These are phyloP conservation scores for Cotesia congregata DNA, from an alignment of 2,888 invertebrate species.

Conservation along the genomic window DNA sequence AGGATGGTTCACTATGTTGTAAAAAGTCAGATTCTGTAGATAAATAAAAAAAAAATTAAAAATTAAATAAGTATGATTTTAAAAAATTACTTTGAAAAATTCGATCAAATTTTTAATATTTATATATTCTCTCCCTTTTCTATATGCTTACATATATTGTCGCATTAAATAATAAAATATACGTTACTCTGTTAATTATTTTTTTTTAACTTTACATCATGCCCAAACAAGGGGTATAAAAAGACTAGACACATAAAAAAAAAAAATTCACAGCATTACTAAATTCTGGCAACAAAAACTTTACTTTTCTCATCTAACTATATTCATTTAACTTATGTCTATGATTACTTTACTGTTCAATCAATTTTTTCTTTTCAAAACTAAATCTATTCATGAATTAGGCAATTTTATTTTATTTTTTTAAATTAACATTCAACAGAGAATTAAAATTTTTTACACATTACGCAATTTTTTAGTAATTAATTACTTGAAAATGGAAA, in stretches of 20 bases:
- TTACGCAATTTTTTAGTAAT: conserved; percentile 39
- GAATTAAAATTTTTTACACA: conserved; percentile 26
- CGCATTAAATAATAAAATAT: conserved; percentile 55
- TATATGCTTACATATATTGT: conserved; percentile 57
- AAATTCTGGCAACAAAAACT: conserved; percentile 60
- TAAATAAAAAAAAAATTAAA: conserved; percentile 54
- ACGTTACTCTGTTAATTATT: conserved; percentile 46
- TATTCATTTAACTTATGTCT: conserved; percentile 51
- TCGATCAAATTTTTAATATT: too few species aligned
- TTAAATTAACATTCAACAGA: not conserved
- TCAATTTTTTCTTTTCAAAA: not conserved
- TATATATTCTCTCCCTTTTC: conserved; percentile 6
- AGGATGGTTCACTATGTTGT: conserved; percentile 74
- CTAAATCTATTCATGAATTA: not conserved
- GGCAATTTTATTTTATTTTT: not conserved
- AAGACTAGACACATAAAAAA: conserved; percentile 67
- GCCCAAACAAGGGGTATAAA: conserved; percentile 66
- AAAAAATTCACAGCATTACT: conserved; percentile 65
- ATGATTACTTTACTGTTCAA: conserved; percentile 37
- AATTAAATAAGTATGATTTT: not conserved
- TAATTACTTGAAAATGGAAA: conserved; percentile 38
- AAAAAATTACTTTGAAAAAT: too few species aligned
- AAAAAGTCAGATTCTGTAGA: conserved; percentile 74
- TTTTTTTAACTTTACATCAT: conserved; percentile 64
- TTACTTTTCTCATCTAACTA: conserved; percentile 56